These are phyloP conservation scores for Bergia sp. DNA, from an alignment of 92 coral and sea anemone species.

Conservation along the genomic window DNA sequence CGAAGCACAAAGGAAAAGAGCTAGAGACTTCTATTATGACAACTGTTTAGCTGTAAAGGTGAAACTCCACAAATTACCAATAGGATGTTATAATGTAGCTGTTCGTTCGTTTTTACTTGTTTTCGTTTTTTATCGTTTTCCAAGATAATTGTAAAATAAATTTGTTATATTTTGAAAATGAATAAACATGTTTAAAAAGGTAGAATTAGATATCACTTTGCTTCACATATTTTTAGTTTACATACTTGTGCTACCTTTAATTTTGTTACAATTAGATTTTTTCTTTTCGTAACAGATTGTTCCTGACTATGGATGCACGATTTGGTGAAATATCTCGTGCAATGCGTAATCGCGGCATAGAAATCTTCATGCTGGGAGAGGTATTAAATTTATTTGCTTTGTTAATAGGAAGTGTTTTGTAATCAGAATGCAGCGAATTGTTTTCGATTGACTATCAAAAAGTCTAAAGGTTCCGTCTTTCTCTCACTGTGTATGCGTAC, in stretches of 20 bases:
- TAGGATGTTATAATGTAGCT: too few species aligned
- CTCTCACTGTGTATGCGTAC: not conserved
- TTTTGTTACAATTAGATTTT: not conserved
- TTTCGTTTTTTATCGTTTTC: too few species aligned
- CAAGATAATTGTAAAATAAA: too few species aligned
- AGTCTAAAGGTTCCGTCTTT: too few species aligned
- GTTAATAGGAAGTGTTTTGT: not conserved
- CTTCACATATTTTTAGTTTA: not conserved
- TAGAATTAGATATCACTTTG: not conserved
- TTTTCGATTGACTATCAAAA: too few species aligned
- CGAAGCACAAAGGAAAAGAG: too few species aligned
- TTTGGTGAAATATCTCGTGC: constrained; percentile 98
- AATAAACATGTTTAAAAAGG: too few species aligned
- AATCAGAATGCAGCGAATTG: not conserved
- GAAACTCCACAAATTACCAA: too few species aligned
- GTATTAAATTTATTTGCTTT: constrained; percentile 40
- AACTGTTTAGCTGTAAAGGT: too few species aligned
- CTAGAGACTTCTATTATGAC: too few species aligned
- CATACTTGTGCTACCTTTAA: not conserved
- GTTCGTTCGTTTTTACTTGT: too few species aligned
- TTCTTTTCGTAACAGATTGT: constrained; percentile 59
- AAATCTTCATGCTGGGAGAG: constrained; percentile 87
- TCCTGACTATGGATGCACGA: constrained; percentile 91
- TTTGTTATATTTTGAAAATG: too few species aligned
- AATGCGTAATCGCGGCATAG: constrained; percentile 98